phyloP scores from a whole-genome alignment of 1,140 invertebrate species.

The Brachionus asplanchnoidis region DNA sequence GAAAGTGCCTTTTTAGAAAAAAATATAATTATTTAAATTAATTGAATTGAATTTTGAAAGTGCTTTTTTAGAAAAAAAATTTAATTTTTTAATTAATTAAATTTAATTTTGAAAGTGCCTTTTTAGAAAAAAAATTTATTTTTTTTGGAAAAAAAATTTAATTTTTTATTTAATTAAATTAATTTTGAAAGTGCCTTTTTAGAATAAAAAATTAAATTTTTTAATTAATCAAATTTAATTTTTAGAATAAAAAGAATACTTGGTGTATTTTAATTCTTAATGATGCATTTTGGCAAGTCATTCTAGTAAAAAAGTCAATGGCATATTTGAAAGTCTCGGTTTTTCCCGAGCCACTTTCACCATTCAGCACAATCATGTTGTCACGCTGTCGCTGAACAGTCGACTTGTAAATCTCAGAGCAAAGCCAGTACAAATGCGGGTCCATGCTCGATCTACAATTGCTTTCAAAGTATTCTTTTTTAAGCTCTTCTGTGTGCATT shows the following conservation, averaged over 20 bases:
- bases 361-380: constrained; percentile 91
- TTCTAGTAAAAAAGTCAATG: constrained; percentile 48
- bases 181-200: too few relatives aligned
- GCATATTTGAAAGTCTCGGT: constrained; percentile 51
- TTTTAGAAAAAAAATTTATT: not conserved
- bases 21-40: not conserved
- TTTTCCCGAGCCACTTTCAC: constrained; percentile 83
- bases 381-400: constrained; percentile 82
- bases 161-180: too few relatives aligned
- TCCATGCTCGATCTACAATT: constrained; percentile 66
- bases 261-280: constrained; percentile 16
- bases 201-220: too few relatives aligned
- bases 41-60: too few relatives aligned
- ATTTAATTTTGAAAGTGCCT: not conserved
- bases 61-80: too few relatives aligned
- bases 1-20: not conserved
- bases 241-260: not conserved
- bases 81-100: not conserved
- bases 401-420: constrained; percentile 93
- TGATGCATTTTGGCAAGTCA: constrained; percentile 46
- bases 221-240: not conserved
- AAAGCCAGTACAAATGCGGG: constrained; percentile 95
- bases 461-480: constrained; percentile 73
- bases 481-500: constrained; percentile 65
- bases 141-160: too few relatives aligned